Percentiles rank a stretch among this genome's conserved stretches.
Conservation (phyloP, 2,888 invertebrate species). For the Cyaniris semiargus region DNA sequence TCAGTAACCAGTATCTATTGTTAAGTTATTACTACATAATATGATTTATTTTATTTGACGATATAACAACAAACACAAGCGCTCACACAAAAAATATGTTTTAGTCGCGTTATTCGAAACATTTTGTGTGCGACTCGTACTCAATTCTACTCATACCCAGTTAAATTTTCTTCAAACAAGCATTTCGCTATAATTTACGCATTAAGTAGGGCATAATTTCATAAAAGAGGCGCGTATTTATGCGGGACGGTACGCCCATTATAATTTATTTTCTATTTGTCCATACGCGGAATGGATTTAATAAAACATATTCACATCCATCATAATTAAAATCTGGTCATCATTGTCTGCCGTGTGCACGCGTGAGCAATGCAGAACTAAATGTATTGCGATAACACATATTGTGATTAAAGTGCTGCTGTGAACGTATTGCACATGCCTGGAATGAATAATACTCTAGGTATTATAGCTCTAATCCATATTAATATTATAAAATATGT, state of each 20-base stretch:
- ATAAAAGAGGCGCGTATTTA: background rate
- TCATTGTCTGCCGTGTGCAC: conserved; percentile 5
- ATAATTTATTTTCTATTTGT: conserved; percentile 25
- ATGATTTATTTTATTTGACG: no score
- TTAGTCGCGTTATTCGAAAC: no score
- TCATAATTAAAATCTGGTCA: conserved; percentile 14
- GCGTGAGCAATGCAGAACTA: background rate
- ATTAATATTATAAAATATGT: no score
- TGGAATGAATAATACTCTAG: background rate
- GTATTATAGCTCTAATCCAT: no score
- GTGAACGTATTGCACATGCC: background rate
- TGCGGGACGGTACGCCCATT: background rate
- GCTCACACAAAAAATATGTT: no score
- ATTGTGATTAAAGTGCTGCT: conserved; percentile 9
- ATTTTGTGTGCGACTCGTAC: background rate
- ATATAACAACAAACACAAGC: no score
- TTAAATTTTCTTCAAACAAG: background rate
- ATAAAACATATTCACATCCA: conserved; percentile 10
- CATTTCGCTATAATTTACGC: background rate
- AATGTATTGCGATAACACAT: background rate
- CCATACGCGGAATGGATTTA: background rate
- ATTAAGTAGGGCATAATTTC: background rate
- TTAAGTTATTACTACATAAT: no score
- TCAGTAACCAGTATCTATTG: no score
- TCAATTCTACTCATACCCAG: background rate